Evolutionary conservation across 1,140 invertebrate genomes (phyloP).

Genomic region (Drosophila baimaii): DNA sequence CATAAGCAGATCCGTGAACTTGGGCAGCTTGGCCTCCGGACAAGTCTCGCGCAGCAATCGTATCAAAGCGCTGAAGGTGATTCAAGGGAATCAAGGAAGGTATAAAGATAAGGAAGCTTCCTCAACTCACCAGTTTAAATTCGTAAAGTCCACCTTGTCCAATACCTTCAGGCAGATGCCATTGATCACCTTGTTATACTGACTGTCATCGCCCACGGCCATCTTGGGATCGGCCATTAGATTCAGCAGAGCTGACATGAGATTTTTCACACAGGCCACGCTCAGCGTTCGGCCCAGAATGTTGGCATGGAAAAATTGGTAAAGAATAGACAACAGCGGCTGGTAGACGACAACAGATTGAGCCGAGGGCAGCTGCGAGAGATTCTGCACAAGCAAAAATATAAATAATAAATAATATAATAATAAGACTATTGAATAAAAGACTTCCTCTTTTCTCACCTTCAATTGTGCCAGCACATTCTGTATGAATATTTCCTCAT

Average conservation of each 20-base stretch:
- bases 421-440: too few species aligned
- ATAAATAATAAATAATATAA: too few species aligned
- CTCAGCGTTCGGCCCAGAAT: conserved; percentile 85
- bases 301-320: conserved; percentile 94
- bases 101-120: too few species aligned
- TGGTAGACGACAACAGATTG: conserved; percentile 94
- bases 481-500: conserved; percentile 84
- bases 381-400: too few species aligned
- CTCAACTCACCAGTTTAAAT: conserved; percentile 77
- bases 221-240: conserved; percentile 83
- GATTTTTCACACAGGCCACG: conserved; percentile 78
- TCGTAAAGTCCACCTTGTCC: conserved; percentile 82
- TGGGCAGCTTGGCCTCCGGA: conserved; percentile 86
- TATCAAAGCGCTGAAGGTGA: conserved; percentile 88
- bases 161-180: conserved; percentile 83
- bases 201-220: conserved; percentile 73
- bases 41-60: conserved; percentile 91
- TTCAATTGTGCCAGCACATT: conserved; percentile 82
- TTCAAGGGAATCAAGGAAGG: too few species aligned
- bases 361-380: conserved; percentile 90
- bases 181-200: conserved; percentile 84
- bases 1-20: conserved; percentile 93
- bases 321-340: conserved; percentile 92
- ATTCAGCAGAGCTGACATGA: conserved; percentile 78
- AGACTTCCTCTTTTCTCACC: too few species aligned